Evolutionary conservation across 2,888 invertebrate species (phyloP), one percentile per base, ranked within the genome.

Genomic region (Synergus itoensis): DNA sequence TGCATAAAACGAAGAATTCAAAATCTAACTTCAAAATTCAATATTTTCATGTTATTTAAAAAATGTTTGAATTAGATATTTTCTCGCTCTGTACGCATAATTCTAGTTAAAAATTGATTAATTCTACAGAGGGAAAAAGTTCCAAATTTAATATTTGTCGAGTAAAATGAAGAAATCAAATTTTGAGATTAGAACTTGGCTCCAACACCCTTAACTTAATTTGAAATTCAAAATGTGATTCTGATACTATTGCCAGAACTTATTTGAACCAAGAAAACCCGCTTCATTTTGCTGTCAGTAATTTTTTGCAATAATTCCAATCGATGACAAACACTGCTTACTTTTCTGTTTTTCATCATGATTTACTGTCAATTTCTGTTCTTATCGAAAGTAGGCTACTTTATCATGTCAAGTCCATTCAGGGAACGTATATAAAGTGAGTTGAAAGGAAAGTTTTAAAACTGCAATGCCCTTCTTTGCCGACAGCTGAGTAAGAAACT

Each of bases 401-500:
- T 73, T 53, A 73, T 28, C 73, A 28, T 45, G 16, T 16, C 48
- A 5, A 8, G 14, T 16, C n/a, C 36, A 60, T 48, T 16, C 45
- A 43, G 1, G 11, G 8, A 36, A 64, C 14, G 36, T 36, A 64
- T 36, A 28, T 28, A 16, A 28, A 40, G 40, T 40, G 11, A 64
- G 9, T n/a, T 64, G n/a, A 64, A 64, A 21, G 9, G n/a, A 36
- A 64, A 1, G 40, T 64, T 64, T 36, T 9, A n/a, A 48, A 48
- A 48, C 14, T 48, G 11, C 1, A 69, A 67, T 14, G 28, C n/a
- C 48, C 69, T 69, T 69, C 69, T 36, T 69, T 69, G 36, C 73
- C 73, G 73, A 73, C 73, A 36, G 36, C n/a, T 14, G 73, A 73
- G 16, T 36, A 73, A 36, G 36, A n/a, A 53, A 53, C 21, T 60